Evolutionary conservation across 2,888 invertebrate species (phyloP).

Genomic region (Diploptera punctata): DNA sequence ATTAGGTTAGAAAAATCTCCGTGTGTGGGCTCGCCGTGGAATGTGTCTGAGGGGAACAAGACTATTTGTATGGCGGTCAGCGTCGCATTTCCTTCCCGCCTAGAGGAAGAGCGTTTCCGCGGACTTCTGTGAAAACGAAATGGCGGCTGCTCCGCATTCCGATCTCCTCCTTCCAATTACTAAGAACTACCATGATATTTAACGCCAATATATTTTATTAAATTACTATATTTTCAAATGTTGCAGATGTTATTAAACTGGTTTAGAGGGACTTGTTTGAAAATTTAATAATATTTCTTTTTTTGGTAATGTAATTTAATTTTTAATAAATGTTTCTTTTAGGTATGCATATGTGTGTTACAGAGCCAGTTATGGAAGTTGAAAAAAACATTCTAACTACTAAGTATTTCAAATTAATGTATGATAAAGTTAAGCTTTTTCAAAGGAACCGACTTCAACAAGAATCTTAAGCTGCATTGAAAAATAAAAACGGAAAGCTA

Average conservation of each 20-base stretch:
- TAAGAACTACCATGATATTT: not conserved
- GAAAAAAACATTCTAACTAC: conserved; percentile 3
- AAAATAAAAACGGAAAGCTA: not conserved
- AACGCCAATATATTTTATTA: not conserved
- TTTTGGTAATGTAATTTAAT: not conserved
- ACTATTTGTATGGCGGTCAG: conserved; percentile 3
- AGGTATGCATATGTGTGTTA: not conserved
- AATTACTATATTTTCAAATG: not conserved
- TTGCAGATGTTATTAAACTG: not conserved
- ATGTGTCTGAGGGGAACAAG: not conserved
- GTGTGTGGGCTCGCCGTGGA: not conserved
- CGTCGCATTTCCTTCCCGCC: not conserved
- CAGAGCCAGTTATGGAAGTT: not conserved
- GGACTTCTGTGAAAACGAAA: not conserved
- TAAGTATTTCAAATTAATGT: conserved; percentile 22
- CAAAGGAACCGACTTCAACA: conserved; percentile 16
- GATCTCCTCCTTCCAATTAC: not conserved
- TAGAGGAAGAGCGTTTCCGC: not conserved
- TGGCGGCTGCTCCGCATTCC: conserved; percentile 16
- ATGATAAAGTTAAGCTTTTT: not conserved
- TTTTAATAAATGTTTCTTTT: conserved; percentile 14
- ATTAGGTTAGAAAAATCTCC: too few species aligned
- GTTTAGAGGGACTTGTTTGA: conserved; percentile 1
- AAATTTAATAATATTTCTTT: conserved; percentile 16
- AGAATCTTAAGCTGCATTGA: not conserved